A percentile compares a stretch with the other conserved stretches of the same genome.
These are phyloP conservation scores for Synodontis membranacea DNA, from an alignment of 2,113 vertebrate species.

Conservation along the genomic window DNA sequence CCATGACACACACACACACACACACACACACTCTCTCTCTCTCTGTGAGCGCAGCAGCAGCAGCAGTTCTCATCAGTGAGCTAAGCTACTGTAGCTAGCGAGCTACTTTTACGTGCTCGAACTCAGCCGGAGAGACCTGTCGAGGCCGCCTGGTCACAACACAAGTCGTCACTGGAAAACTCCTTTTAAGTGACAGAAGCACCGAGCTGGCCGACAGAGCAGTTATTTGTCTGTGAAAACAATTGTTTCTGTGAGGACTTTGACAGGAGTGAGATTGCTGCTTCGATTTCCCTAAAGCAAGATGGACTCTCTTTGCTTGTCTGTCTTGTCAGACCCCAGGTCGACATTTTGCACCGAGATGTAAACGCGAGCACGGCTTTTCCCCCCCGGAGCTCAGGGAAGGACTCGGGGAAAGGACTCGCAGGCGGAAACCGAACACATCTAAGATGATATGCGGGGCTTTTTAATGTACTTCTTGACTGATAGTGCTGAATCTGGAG, in stretches of 20 bases:
- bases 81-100: slow-evolving; percentile 76
- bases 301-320: slow-evolving; percentile 91
- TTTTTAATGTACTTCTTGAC: slow-evolving; percentile 42
- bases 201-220: slow-evolving; percentile 40
- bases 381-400: too few relatives aligned
- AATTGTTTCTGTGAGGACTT: slow-evolving; percentile 69
- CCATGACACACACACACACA: slow-evolving; percentile 85
- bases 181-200: slow-evolving; percentile 66
- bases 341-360: slow-evolving; percentile 92
- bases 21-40: too few relatives aligned
- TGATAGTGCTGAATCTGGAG: slow-evolving; percentile 47
- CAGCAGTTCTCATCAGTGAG: slow-evolving; percentile 62
- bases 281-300: slow-evolving; percentile 86
- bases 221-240: slow-evolving; percentile 60
- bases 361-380: slow-evolving; percentile 72
- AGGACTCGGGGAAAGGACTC: too few relatives aligned
- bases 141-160: slow-evolving; percentile 52
- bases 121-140: slow-evolving; percentile 66
- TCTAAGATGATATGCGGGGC: slow-evolving; percentile 23
- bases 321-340: slow-evolving; percentile 87
- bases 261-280: slow-evolving; percentile 82
- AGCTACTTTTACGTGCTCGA: slow-evolving; percentile 74
- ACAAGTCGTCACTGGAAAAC: slow-evolving; percentile 60
- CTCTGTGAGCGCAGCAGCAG: slow-evolving; percentile 63
- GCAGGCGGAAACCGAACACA: background rate